Conservation (phyloP, 2,113 vertebrate species). For the Zapornia atra region DNA sequence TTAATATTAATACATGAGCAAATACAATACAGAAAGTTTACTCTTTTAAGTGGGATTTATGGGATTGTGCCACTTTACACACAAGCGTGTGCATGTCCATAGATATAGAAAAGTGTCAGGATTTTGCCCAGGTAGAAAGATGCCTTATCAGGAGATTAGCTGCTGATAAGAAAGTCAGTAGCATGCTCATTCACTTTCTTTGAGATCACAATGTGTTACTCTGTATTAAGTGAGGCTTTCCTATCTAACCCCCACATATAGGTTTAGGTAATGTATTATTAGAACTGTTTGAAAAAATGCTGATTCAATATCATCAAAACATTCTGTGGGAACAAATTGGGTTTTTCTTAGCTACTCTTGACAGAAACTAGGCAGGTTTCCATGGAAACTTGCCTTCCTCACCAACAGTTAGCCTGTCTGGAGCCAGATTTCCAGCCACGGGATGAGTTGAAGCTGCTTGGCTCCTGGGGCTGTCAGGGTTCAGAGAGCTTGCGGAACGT, state of each 20-base stretch:
- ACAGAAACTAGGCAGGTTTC: slow-evolving; percentile 21
- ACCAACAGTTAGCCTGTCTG: background rate
- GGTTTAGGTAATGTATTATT: background rate
- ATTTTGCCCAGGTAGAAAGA: background rate
- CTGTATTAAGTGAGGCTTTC: background rate
- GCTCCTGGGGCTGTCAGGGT: background rate
- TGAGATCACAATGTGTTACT: background rate
- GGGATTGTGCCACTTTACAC: background rate
- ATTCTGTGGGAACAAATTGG: background rate
- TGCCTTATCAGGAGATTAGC: background rate
- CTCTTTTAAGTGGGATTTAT: background rate
- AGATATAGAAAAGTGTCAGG: background rate
- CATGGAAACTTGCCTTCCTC: slow-evolving; percentile 26
- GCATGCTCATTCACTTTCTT: background rate
- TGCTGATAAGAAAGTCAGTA: background rate
- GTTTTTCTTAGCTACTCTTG: slow-evolving; percentile 7
- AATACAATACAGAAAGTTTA: background rate
- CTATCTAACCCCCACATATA: background rate
- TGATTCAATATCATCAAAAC: slow-evolving; percentile 5
- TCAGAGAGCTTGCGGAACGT: background rate
- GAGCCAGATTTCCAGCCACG: background rate
- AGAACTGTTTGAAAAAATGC: background rate
- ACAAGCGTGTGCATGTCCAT: background rate
- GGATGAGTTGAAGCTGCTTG: background rate
- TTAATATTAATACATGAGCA: background rate